Evolutionary conservation across 1,140 invertebrate species (phyloP).

Genomic region (Stegodyphus mimosarum): DNA sequence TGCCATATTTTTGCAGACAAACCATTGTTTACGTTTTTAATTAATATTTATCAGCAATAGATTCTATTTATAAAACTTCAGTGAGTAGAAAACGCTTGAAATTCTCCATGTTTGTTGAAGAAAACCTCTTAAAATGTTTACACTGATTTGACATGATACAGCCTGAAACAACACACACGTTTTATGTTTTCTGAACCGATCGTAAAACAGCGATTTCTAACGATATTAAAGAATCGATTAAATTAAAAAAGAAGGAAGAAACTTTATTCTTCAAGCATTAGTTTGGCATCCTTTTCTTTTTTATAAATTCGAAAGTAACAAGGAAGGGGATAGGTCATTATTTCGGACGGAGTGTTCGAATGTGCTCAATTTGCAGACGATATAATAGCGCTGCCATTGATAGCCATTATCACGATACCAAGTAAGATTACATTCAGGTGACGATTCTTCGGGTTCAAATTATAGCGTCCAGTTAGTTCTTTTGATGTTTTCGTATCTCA

Average conservation of each 20-base stretch:
- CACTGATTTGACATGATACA: too few species aligned
- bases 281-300: background rate
- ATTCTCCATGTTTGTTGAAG: too few species aligned
- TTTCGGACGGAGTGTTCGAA: background rate
- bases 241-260: background rate
- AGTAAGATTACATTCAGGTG: constrained; percentile 42
- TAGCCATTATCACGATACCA: constrained; percentile 49
- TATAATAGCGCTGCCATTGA: constrained; percentile 43
- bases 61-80: too few species aligned
- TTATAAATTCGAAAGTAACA: constrained; percentile 21
- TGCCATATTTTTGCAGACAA: too few species aligned
- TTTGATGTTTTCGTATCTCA: too few species aligned
- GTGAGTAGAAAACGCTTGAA: too few species aligned
- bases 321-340: constrained; percentile 5
- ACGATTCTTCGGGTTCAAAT: constrained; percentile 20
- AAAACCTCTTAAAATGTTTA: too few species aligned
- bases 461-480: constrained; percentile 3
- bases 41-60: too few species aligned
- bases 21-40: too few species aligned
- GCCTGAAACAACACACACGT: too few species aligned
- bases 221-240: constrained; percentile 8
- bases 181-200: background rate
- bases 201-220: background rate
- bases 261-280: background rate
- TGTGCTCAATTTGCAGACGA: constrained; percentile 49